Percentiles rank a stretch among this genome's conserved stretches.
Conservation (phyloP, 2,797 vertebrate genomes). For the Podargus strigoides region DNA sequence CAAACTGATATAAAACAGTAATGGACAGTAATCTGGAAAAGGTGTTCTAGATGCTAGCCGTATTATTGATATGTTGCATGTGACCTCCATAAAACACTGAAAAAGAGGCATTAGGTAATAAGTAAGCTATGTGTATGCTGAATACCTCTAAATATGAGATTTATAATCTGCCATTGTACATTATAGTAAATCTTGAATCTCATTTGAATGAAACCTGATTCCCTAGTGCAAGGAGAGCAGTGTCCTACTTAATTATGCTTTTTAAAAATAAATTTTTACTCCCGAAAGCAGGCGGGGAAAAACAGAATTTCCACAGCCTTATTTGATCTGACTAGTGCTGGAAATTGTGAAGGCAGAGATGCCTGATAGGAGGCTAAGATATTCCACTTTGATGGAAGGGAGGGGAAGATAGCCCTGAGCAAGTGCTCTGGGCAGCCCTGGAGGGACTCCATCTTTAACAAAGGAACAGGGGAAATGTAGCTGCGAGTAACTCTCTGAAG, state of each 20-base stretch:
- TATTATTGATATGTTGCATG: background rate
- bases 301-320: background rate
- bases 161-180: background rate
- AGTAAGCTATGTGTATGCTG: background rate
- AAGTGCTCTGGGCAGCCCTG: conserved; percentile 46
- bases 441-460: conserved; percentile 37
- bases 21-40: background rate
- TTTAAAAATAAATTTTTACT: background rate
- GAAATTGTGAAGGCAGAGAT: background rate
- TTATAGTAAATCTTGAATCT: background rate
- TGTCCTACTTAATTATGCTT: background rate
- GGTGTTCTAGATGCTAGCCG: background rate
- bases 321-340: background rate
- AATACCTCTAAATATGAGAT: background rate
- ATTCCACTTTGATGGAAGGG: background rate
- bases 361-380: background rate
- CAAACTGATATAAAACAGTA: background rate
- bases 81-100: background rate
- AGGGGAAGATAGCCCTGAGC: conserved; percentile 32
- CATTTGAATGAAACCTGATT: background rate
- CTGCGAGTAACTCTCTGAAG: background rate
- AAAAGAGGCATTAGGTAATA: background rate
- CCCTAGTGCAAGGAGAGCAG: background rate
- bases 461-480: conserved; percentile 16
- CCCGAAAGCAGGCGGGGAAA: background rate